Evolutionary conservation across 1,140 invertebrate genomes (phyloP).

Genomic region (Neuroterus valhalla): DNA sequence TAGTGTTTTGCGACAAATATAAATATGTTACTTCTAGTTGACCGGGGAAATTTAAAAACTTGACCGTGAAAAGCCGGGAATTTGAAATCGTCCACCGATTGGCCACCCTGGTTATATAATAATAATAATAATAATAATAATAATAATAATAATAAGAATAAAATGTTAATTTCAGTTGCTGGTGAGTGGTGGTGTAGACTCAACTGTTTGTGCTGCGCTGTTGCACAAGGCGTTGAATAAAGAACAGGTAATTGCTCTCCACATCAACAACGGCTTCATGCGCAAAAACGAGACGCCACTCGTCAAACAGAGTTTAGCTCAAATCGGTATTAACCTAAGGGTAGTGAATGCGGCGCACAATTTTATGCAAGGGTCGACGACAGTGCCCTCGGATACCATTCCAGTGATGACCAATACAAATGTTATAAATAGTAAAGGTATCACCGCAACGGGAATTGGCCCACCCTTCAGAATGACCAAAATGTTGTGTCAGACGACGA

Average conservation of each 20-base stretch:
- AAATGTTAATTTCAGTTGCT: conserved; percentile 81
- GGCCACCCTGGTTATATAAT: no score
- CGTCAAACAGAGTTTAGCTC: conserved; percentile 89
- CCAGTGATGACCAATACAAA: conserved; percentile 76
- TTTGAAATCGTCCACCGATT: no score
- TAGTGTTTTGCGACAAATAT: no score
- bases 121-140: no score
- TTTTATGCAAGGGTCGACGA: conserved; percentile 85
- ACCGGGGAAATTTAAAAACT: no score
- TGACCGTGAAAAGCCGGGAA: no score
- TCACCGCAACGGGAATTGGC: conserved; percentile 63
- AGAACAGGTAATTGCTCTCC: conserved; percentile 96
- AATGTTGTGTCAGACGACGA: conserved; percentile 88
- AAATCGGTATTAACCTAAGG: conserved; percentile 90
- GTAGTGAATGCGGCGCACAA: conserved; percentile 85
- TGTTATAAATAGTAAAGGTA: conserved; percentile 73
- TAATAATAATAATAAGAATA: no score
- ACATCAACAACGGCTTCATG: conserved; percentile 99
- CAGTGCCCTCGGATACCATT: conserved; percentile 79
- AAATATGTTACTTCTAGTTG: no score
- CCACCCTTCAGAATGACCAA: conserved; percentile 87
- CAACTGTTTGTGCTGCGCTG: conserved; percentile 97
- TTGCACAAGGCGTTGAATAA: conserved; percentile 91
- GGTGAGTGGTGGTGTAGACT: conserved; percentile 98
- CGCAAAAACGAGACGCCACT: conserved; percentile 94